Evolutionary conservation across 2,797 vertebrate species (phyloP).

Genomic region (Sarcoramphus papa): DNA sequence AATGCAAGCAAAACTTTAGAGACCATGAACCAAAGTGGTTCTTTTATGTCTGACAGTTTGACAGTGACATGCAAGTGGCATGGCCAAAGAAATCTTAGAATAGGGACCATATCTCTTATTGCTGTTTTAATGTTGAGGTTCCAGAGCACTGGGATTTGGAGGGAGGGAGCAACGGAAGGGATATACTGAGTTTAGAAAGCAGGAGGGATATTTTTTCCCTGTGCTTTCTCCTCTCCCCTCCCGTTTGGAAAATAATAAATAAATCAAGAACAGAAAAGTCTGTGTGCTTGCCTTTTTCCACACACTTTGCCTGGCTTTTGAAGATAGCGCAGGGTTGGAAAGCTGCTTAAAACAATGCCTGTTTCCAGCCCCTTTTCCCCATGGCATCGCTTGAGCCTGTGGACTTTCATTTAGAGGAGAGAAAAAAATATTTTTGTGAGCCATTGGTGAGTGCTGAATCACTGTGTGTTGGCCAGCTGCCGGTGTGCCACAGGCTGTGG

Average conservation of each 20-base stretch:
- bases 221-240: not conserved
- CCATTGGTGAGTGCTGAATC: constrained; percentile 13
- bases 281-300: not conserved
- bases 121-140: not conserved
- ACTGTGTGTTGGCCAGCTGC: not conserved
- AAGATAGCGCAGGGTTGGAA: not conserved
- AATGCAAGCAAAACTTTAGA: not conserved
- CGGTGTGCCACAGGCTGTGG: fast-evolving
- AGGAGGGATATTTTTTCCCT: not conserved
- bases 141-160: not conserved
- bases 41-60: not conserved
- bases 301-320: not conserved
- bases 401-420: not conserved
- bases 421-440: not conserved
- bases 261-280: not conserved
- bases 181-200: not conserved
- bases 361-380: not conserved
- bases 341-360: not conserved
- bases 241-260: not conserved
- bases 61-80: not conserved
- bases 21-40: fast-evolving
- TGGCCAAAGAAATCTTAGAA: not conserved
- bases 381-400: not conserved
- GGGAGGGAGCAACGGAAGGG: not conserved
- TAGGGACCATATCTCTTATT: fast-evolving